Base-by-base conservation (phyloP, 1,140 invertebrate species). In the Lordiphosa collinella region DNA sequence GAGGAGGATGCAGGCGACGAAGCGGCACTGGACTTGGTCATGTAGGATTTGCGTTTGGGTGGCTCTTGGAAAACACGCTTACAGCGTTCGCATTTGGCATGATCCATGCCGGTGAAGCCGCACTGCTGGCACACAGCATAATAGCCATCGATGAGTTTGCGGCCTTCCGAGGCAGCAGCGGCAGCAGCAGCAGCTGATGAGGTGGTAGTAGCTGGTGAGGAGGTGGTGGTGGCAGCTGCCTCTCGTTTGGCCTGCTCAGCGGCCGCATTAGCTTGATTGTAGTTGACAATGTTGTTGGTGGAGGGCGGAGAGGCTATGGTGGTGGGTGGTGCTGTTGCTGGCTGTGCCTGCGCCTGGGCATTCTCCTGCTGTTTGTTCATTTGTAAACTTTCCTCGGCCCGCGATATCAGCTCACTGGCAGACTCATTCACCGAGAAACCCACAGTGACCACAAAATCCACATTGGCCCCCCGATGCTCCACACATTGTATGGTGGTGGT, bases 381-480 rank as follows among this genome's bases (percentile, higher is more conserved):
- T 50, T 89, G 87, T 0, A 89, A 66, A 38, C 80, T 87, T 50
- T 88, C 80, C 54, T 89, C 88, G 4, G 88, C 88, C 2, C 86
- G 63, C 4, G 85, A 87, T 7, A 88, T 89, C 0, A 89, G 47
- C 18, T 88, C 88, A 44, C 75, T 88, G 12, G 85, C 74, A 2
- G 85, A 87, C 55, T 87, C 86, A 25, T 86, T 87, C 1, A 84
- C 82, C 0, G 71, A 79, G 29, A 88, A 91, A 46, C 92, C 92
- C 29, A 93, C 92, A 11, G 93, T 93, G 16, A 94, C 93, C 64
- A 95, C 92, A 74, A 94, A 94, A 87, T 95, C 93, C 67, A 95
- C 94, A 73, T 93, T 93, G 67, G 93, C 90, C 14, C 90, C 91
- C 13, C 92, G 92, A 82, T 94, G 93, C 71, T 93, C 91, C 53